Conservation (phyloP, 2,113 vertebrate species). For the Megalops atlanticus region DNA sequence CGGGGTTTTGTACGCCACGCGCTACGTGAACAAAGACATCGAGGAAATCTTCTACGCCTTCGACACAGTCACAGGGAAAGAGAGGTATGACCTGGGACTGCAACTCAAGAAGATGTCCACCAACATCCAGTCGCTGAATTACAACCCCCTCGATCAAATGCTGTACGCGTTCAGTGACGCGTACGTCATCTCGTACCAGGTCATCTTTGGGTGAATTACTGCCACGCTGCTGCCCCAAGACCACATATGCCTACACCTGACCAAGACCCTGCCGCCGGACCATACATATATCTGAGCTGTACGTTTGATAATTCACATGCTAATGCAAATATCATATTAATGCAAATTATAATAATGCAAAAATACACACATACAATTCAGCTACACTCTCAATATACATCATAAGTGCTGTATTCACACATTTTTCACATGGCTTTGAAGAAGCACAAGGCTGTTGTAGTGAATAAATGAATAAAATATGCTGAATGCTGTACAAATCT, state of each 20-base stretch:
- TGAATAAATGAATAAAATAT: background rate
- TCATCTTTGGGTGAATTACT: background rate
- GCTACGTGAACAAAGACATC: conserved; percentile 43
- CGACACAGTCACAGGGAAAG: conserved; percentile 56
- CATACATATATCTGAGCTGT: too few relatives aligned
- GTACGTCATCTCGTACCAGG: conserved; percentile 35
- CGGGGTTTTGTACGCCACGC: conserved; percentile 68
- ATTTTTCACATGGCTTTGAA: background rate
- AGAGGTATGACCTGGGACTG: conserved; percentile 61
- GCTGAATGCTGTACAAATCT: background rate
- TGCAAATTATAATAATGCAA: too few relatives aligned
- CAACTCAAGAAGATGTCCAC: conserved; percentile 60
- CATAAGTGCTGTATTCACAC: background rate
- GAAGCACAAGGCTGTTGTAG: background rate
- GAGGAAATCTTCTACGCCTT: conserved; percentile 74
- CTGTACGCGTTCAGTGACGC: conserved; percentile 61
- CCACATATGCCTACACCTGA: too few relatives aligned
- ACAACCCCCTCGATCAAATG: conserved; percentile 66
- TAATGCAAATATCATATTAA: too few relatives aligned
- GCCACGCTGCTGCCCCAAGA: background rate
- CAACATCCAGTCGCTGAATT: conserved; percentile 66
- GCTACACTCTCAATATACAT: background rate
- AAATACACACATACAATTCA: background rate
- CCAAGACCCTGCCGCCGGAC: too few relatives aligned
- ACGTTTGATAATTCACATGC: too few relatives aligned